Evolutionary conservation across 2,113 vertebrate genomes (phyloP), one percentile per base, ranked within the genome.

Genomic region (Nothocercus julius): DNA sequence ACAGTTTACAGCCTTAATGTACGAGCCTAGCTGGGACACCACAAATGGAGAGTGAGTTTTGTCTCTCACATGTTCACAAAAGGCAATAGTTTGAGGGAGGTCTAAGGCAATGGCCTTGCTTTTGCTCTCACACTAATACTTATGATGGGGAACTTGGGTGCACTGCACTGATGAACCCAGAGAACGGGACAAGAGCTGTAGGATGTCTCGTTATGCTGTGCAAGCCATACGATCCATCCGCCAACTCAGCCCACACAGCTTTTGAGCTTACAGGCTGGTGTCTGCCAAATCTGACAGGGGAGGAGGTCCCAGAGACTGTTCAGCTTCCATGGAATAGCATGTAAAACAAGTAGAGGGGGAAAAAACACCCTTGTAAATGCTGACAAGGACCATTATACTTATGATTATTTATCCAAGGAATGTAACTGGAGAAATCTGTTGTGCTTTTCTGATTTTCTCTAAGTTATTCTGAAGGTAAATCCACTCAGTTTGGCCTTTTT

Each of bases 121-220:
- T n/a, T 69, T 77, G 44, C 45, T 69, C 13, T 69, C 32, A 49
- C 19, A 5, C n/a, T 5, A 9, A 11, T 54, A 13, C 15, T 18
- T 51, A n/a, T 2, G 8, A n/a, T 16, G 34, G 36, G 30, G 17
- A 47, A 56, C 32, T 61, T 77, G 18, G 54, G 14, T 13, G 4
- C 0, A 0, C 3, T 14, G 13, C 51, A 68, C 32, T 4, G 32
- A 74, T 42, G 87, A 13, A 51, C 5, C 16, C 42, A 30, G 32
- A 25, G 38, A 30, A 18, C 28, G 7, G 18, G 32, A 8, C 6
- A 4, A 59, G 51, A 82, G 51, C 25, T 0, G 0, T 10, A 30
- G 49, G 64, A 9, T 54, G 7, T 14, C 44, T n/a, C 4, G 3
- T 17, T 16, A 42, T 73, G 42, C 58, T 5, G 11, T 18, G 36